A percentile compares a stretch with the other conserved stretches of the same genome.
phyloP scores from a whole-genome alignment of 2,888 invertebrate genomes.

The Melanargia galathea region DNA sequence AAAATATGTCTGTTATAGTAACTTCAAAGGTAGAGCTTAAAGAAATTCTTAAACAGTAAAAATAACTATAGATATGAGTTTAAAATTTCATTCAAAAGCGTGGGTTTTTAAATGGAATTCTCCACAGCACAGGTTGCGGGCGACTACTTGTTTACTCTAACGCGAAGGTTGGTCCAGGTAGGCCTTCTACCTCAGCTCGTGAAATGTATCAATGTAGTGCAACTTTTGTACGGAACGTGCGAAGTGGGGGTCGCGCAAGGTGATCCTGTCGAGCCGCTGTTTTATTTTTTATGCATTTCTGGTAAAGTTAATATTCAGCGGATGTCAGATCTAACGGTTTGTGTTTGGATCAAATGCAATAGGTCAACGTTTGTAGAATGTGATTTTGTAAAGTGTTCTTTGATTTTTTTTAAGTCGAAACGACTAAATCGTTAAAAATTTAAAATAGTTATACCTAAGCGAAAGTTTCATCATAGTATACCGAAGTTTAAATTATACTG shows the following conservation, averaged over 20 bases:
- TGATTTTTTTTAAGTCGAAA: not conserved
- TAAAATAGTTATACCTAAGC: too few relatives aligned
- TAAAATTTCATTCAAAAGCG: not conserved
- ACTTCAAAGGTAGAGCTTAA: too few relatives aligned
- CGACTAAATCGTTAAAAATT: too few relatives aligned
- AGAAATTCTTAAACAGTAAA: not conserved
- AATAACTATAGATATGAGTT: not conserved
- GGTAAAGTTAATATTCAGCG: constrained; percentile 40
- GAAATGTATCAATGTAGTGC: constrained; percentile 78
- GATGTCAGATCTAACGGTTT: constrained; percentile 47
- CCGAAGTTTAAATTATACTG: too few relatives aligned
- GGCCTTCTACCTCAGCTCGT: constrained; percentile 54
- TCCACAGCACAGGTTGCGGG: not conserved
- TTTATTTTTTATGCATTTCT: constrained; percentile 56
- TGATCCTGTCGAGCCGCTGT: constrained; percentile 55
- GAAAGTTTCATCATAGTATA: too few relatives aligned
- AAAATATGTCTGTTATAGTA: too few relatives aligned
- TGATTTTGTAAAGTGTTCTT: not conserved
- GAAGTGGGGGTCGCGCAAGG: constrained; percentile 75
- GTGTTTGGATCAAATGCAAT: constrained; percentile 1
- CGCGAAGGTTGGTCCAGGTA: constrained; percentile 68
- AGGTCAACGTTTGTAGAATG: constrained; percentile 12
- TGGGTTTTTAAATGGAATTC: constrained; percentile 5
- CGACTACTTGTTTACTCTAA: constrained; percentile 14
- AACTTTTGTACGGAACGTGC: constrained; percentile 77